Base-by-base conservation (phyloP, 2,888 invertebrate species). In the Trachelus stipa region DNA sequence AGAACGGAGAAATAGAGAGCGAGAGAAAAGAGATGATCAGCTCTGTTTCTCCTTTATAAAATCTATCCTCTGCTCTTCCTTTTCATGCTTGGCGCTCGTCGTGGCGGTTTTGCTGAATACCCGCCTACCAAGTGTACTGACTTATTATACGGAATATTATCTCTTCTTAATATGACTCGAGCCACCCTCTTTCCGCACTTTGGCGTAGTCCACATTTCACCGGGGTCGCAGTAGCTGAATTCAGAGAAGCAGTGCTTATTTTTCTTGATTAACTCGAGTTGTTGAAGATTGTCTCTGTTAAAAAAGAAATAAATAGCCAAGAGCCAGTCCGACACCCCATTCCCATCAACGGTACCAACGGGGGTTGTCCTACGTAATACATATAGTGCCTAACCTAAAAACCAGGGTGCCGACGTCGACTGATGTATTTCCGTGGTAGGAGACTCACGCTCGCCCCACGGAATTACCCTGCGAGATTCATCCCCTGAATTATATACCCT, bases 241-340 rank as follows among this genome's bases (percentile, higher is more conserved):
- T 75, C 76, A 77, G 37, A 74, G 71, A 74, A 74, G 56, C 68
- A 71, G 78, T 82, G 82, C 84, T 84, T 85, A 83, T 84, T 81
- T 85, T 84, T 80, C 82, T 79, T 80, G 79, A 84, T 85, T 85
- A 85, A 84, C 80, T 82, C 73, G 80, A 76, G 81, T 80, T 79
- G 75, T 31, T 68, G 77, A 80, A 81, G 75, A 81, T 81, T 76
- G 77, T 75, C 73, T 40, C 75, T 33, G 74, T 69, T 78, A 73
- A 73, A 68, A 73, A 75, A 35, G 34, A 35, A 76, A 77, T 74
- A 75, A 79, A 76, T 73, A 74, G 40, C 74, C 69, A 34, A 12
- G 56, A 56, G 0, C 56, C 56, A 56, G 56, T 56, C 56, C 56
- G 56, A 56, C 56, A 15, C 56, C 56, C 56, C 56, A 56, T 56